Percentiles rank a stretch among this genome's conserved stretches.
Evolutionary conservation across 2,797 vertebrate genomes (phyloP).

Genomic region (Melanotaenia boesemani): DNA sequence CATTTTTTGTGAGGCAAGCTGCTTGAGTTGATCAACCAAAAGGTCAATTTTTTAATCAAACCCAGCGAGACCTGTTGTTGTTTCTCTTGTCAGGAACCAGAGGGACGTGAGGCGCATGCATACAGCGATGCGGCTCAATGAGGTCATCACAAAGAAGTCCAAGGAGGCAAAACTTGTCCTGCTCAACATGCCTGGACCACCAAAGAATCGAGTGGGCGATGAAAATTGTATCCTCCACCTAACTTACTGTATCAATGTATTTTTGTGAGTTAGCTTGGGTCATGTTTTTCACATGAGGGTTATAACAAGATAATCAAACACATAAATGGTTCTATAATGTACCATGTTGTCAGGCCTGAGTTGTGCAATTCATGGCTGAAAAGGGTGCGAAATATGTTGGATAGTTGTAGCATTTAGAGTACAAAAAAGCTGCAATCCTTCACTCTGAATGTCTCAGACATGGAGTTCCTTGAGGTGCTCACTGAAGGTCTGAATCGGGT

Average conservation of each 20-base stretch:
- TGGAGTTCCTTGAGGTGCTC: constrained; percentile 98
- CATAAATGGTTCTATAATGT: neutral
- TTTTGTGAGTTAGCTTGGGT: neutral
- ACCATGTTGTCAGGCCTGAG: neutral
- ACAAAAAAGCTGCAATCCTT: constrained; percentile 21
- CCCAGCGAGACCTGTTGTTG: neutral
- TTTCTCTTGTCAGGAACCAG: constrained; percentile 87
- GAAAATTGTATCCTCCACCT: constrained; percentile 93
- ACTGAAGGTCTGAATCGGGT: constrained; percentile 97
- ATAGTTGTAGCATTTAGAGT: neutral
- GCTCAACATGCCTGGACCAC: constrained; percentile 98
- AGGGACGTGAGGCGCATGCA: constrained; percentile 95
- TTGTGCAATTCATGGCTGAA: too few species aligned
- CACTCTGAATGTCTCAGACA: constrained; percentile 84
- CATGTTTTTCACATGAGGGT: neutral
- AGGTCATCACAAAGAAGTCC: constrained; percentile 94
- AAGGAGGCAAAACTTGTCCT: constrained; percentile 94
- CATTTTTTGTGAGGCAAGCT: neutral
- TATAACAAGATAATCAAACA: neutral
- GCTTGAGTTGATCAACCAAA: constrained; percentile 1
- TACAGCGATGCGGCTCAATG: constrained; percentile 95
- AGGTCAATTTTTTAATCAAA: constrained; percentile 11
- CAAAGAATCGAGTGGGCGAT: constrained; percentile 93
- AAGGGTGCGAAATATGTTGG: neutral
- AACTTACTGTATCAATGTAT: neutral